phyloP scores from a whole-genome alignment of 92 coral and sea anemone genomes.

The Nematostella vectensis region DNA sequence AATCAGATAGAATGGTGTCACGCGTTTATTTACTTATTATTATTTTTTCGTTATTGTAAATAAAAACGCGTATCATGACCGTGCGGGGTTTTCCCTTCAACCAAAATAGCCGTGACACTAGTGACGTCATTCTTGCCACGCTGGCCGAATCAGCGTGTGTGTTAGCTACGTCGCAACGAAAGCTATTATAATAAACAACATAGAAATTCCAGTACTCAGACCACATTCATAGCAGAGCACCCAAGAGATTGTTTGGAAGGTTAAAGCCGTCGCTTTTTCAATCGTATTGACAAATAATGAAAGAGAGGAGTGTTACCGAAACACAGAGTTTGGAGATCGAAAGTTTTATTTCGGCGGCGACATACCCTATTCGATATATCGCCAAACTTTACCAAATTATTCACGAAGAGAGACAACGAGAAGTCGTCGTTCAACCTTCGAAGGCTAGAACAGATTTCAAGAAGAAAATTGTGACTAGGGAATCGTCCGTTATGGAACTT shows the following conservation, averaged over 20 bases:
- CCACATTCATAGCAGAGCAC: background rate
- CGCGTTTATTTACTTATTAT: too few species aligned
- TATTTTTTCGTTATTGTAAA: too few species aligned
- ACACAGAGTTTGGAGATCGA: conserved; percentile 33
- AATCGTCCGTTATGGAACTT: conserved; percentile 29
- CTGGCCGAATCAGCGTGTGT: conserved; percentile 17
- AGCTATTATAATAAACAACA: too few species aligned
- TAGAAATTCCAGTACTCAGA: background rate
- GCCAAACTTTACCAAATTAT: conserved; percentile 59
- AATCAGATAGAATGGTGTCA: too few species aligned
- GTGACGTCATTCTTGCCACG: conserved; percentile 26
- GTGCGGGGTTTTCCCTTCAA: conserved; percentile 17
- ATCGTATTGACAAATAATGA: background rate
- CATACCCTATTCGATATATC: conserved; percentile 53
- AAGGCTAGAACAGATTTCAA: conserved; percentile 31
- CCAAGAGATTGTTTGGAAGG: background rate
- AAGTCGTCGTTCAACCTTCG: conserved; percentile 42
- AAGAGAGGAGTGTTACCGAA: background rate
- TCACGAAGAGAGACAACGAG: conserved; percentile 49
- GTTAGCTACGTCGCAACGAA: conserved; percentile 6
- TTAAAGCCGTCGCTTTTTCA: background rate
- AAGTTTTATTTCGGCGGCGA: conserved; percentile 38
- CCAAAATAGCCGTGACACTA: background rate
- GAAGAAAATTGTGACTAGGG: conserved; percentile 39
- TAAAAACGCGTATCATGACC: too few species aligned